These are phyloP conservation scores for Gasteruption jaculator DNA, from an alignment of 2,888 invertebrate genomes.

Conservation along the genomic window DNA sequence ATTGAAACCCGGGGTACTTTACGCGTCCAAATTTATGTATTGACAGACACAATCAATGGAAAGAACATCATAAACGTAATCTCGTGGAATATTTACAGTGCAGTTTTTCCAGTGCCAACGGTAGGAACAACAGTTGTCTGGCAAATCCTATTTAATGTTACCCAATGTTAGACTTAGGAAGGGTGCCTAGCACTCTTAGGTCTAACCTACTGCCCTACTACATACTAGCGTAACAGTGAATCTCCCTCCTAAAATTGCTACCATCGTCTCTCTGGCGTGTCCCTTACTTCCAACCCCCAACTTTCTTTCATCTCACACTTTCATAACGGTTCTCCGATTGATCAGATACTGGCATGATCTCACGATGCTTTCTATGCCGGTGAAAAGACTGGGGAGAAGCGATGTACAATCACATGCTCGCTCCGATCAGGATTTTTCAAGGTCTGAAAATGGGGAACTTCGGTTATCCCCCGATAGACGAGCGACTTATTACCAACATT, in stretches of 20 bases:
- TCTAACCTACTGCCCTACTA: constrained; percentile 50
- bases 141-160: constrained; percentile 42
- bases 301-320: constrained; percentile 22
- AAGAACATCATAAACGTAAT: constrained; percentile 23
- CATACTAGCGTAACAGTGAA: too few species aligned
- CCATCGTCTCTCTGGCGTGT: constrained; percentile 20
- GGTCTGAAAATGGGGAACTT: too few species aligned
- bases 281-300: constrained; percentile 11
- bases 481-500: too few species aligned
- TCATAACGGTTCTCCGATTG: constrained; percentile 29
- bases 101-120: constrained; percentile 19
- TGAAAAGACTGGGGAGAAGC: constrained; percentile 13
- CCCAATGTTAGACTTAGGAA: constrained; percentile 32
- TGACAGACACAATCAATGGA: not conserved
- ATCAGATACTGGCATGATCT: constrained; percentile 36
- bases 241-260: constrained; percentile 32
- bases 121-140: constrained; percentile 39
- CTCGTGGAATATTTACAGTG: constrained; percentile 32
- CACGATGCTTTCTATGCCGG: constrained; percentile 25
- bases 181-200: constrained; percentile 40
- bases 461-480: too few species aligned
- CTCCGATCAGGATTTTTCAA: too few species aligned
- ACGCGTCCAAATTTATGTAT: not conserved
- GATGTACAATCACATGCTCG: too few species aligned
- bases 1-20: too few species aligned